Percentiles rank a stretch among this genome's conserved stretches.
These are phyloP conservation scores for Platygyra sinensis DNA, from an alignment of 64 coral and sea anemone genomes.

Conservation along the genomic window DNA sequence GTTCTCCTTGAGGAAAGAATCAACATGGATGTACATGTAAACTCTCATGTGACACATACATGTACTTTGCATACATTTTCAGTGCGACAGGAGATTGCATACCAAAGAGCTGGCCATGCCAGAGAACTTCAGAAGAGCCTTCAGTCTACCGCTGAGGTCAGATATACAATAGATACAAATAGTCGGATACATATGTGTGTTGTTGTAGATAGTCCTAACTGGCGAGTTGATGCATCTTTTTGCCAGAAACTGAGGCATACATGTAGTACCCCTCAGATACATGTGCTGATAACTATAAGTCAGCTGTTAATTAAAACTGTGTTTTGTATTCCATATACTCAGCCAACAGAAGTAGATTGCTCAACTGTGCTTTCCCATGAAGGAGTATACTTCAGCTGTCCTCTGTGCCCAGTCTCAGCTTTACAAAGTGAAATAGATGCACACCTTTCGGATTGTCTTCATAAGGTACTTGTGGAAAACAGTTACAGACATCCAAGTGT, in stretches of 20 bases:
- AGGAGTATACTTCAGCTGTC: conserved; percentile 85
- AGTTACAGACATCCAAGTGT: too few relatives aligned
- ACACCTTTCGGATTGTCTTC: conserved; percentile 78
- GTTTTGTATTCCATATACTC: background rate
- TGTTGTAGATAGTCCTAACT: too few relatives aligned
- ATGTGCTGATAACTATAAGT: too few relatives aligned
- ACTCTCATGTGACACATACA: too few relatives aligned
- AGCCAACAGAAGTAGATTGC: conserved; percentile 62
- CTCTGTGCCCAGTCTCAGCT: conserved; percentile 60
- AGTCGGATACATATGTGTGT: too few relatives aligned
- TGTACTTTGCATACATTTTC: background rate
- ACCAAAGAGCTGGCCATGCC: background rate
- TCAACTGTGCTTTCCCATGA: conserved; percentile 63
- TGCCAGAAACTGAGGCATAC: too few relatives aligned
- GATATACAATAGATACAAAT: background rate
- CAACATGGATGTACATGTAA: too few relatives aligned
- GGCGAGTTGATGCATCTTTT: too few relatives aligned
- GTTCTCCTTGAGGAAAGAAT: too few relatives aligned
- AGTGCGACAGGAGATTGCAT: conserved; percentile 14
- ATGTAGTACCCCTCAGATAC: background rate
- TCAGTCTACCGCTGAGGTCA: conserved; percentile 25
- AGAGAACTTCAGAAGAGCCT: background rate
- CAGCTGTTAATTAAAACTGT: background rate
- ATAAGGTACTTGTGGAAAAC: conserved; percentile 43
- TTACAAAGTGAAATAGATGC: conserved; percentile 37